Conservation (phyloP, 1,140 invertebrate genomes). For the Macrobrachium rosenbergii region DNA sequence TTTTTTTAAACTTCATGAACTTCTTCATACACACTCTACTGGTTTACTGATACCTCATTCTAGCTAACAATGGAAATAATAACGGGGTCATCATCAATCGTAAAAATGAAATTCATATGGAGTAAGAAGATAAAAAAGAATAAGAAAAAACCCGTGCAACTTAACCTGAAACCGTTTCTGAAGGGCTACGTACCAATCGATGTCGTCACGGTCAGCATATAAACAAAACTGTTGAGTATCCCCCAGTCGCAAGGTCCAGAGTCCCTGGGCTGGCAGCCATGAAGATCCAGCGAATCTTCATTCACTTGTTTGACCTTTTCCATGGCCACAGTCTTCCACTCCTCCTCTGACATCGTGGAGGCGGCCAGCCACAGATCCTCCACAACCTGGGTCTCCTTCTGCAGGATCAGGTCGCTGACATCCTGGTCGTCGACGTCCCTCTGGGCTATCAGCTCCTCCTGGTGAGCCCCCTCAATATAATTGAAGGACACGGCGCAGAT, state of each 20-base stretch:
- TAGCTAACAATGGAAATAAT: too few species aligned
- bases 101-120: not conserved
- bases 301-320: slow-evolving; percentile 32
- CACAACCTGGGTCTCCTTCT: not conserved
- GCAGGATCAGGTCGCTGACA: not conserved
- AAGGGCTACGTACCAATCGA: slow-evolving; percentile 13
- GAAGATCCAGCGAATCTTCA: slow-evolving; percentile 42
- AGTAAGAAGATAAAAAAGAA: too few species aligned
- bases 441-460: not conserved
- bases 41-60: too few species aligned
- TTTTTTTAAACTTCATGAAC: too few species aligned
- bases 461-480: not conserved
- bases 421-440: not conserved
- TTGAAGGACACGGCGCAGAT: slow-evolving; percentile 2
- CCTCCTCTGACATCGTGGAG: slow-evolving; percentile 27
- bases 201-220: slow-evolving; percentile 32
- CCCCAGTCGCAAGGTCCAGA: slow-evolving; percentile 52
- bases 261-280: slow-evolving; percentile 46
- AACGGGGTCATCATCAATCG: not conserved
- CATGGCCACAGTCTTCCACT: slow-evolving; percentile 54
- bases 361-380: slow-evolving; percentile 36
- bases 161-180: too few species aligned
- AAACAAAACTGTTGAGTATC: slow-evolving; percentile 49
- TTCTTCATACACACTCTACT: too few species aligned
- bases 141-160: not conserved